Evolutionary conservation across 2,797 vertebrate genomes (phyloP), one percentile per base, ranked within the genome.

Genomic region (Triplophysa bombifrons): DNA sequence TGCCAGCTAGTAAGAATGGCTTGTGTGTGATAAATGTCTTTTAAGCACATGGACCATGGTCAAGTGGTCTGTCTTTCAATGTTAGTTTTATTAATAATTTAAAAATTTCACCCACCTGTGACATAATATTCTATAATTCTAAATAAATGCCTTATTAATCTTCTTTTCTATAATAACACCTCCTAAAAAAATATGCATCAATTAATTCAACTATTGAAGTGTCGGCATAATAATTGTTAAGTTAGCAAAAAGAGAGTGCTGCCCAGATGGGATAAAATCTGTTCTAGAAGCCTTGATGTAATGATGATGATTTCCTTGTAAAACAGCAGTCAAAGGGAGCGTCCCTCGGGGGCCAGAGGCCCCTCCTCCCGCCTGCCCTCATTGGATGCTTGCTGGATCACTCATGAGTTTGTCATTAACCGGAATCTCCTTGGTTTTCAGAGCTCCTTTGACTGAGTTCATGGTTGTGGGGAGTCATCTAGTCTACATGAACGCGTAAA

Each of bases 241-340:
- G n/a, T 9, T 4, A 9, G 55, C n/a, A 22, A 20, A 22, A 55
- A 19, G 53, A 41, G 17, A 20, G n/a, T 20, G 55, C n/a, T 20
- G n/a, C 2, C 1, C 53, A 20, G 8, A 20, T 20, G 65, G 22
- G 75, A 69, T 50, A 17, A 60, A 34, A 61, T 77, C 53, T 50
- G 6, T 69, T 68, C 53, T 61, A 77, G 66, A 68, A 77, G 55
- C 41, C 17, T 13, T 2, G 38, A 56, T 48, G 50, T 77, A 77
- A 78, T 61, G 55, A 63, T 61, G 75, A 69, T 70, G 66, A 61
- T 56, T 70, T 78, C 66, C 44, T 60, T n/a, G 66, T 77, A 61
- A 70, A 70, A 61, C 66, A 41, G 66, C 55, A 61, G 46, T 51
- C 41, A 48, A 17, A 60, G 17, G 65, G 53, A 68, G 53, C 25